phyloP scores from a whole-genome alignment of 2,797 vertebrate genomes.

The Typhlichthys subterraneus region DNA sequence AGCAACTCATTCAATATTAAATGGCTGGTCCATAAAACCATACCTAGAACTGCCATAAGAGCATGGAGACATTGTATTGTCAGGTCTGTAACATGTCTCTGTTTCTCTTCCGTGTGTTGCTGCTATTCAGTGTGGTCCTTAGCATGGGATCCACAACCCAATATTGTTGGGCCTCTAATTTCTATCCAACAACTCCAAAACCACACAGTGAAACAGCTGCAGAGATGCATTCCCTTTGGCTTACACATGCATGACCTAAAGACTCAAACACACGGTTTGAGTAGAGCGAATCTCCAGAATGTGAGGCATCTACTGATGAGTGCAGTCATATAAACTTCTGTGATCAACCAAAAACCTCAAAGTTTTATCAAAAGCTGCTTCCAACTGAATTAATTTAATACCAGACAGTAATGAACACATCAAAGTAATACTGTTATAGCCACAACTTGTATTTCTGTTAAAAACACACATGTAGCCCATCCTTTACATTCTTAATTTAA shows the following conservation, averaged over 20 bases:
- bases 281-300: slow-evolving; percentile 21
- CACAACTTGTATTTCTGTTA: slow-evolving; percentile 11
- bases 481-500: slow-evolving; percentile 1
- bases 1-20: background rate
- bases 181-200: slow-evolving; percentile 6
- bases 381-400: slow-evolving; percentile 6
- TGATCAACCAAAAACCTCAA: slow-evolving; percentile 16
- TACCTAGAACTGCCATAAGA: background rate
- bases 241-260: background rate
- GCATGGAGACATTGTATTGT: background rate
- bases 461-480: slow-evolving; percentile 10
- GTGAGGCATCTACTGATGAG: slow-evolving; percentile 26
- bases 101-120: background rate
- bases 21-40: slow-evolving; percentile 2
- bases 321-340: slow-evolving; percentile 19
- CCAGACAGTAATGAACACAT: slow-evolving; percentile 20
- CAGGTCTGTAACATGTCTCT: background rate
- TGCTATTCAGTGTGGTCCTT: slow-evolving; percentile 26
- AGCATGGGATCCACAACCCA: slow-evolving; percentile 6
- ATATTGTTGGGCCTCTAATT: slow-evolving; percentile 21
- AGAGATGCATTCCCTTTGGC: background rate
- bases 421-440: slow-evolving; percentile 9
- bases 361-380: slow-evolving; percentile 29
- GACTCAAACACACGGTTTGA: background rate
- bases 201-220: slow-evolving; percentile 8